Percentiles rank a stretch among this genome's conserved stretches.
Conservation (phyloP, 1,140 invertebrate genomes). For the Procambarus virginalis region DNA sequence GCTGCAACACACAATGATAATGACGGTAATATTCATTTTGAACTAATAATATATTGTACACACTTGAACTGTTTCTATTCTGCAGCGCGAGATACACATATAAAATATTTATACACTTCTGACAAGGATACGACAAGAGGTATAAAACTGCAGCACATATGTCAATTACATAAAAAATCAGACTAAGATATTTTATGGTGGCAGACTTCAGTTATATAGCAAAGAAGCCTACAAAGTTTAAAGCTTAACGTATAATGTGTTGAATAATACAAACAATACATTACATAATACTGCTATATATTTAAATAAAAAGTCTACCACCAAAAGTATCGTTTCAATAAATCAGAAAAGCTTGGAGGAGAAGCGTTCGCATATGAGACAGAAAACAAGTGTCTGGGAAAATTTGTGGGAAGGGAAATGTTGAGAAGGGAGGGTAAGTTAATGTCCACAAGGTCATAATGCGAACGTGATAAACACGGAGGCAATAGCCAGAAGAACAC, state of each 20-base stretch:
- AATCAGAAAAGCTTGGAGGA: not conserved
- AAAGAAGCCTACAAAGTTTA: not conserved
- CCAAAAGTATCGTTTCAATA: not conserved
- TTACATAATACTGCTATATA: not conserved
- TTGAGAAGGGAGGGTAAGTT: not conserved
- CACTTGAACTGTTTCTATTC: too few relatives aligned
- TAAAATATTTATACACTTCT: not conserved
- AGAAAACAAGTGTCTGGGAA: not conserved
- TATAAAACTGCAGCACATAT: not conserved
- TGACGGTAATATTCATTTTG: not conserved
- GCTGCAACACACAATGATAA: not conserved
- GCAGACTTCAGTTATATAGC: not conserved
- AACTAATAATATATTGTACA: not conserved
- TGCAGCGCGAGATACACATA: too few relatives aligned
- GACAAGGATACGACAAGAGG: not conserved
- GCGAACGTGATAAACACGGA: conserved; percentile 81
- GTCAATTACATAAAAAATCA: not conserved
- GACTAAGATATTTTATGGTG: not conserved
- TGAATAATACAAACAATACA: not conserved
- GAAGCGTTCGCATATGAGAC: not conserved
- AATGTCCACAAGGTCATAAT: conserved; percentile 72
- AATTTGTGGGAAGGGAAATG: not conserved
- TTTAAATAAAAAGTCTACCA: not conserved
- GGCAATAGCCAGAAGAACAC: conserved; percentile 81
- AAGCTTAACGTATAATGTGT: not conserved